Evolutionary conservation across 2,888 invertebrate genomes (phyloP), one percentile per base, ranked within the genome.

Genomic region (Eristalis tenax): DNA sequence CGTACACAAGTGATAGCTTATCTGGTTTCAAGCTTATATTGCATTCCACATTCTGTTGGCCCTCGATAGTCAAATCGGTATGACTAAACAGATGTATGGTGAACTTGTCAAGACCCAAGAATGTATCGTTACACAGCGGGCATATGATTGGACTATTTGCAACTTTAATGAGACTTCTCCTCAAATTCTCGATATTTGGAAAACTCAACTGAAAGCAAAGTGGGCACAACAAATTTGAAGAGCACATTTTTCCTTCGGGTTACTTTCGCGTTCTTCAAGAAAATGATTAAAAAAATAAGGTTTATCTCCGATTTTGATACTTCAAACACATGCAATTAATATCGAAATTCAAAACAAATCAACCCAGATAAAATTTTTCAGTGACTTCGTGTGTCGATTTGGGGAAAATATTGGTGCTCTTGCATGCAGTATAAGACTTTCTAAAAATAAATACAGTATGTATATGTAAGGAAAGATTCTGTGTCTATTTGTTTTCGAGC

Each of bases 11-110:
- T 50, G 50, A 18, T 18, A 50, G 8, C 6, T 69, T 38, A 59
- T 71, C 77, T 32, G 77, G 76, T 66, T 73, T 61, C 5, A 63
- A 61, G 4, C 61, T 28, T 4, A 13, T 38, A 26, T 38, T 11
- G 10, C 22, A 28, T 0, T 38, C 26, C 2, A 22, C 43, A 32
- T 13, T 73, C 32, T 76, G 38, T 10, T 50, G 50, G 38, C 23
- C 35, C 50, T 68, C 59, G 61, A 38, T 59, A 68, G 57, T 75
- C n/a, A 68, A n/a, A 56, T 66, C 43, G 63, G 95, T 94, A 91
- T 97, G 97, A 83, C 95, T 95, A 91, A 97, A 97, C 89, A 97
- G 94, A 92, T 97, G 97, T 90, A 97, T 96, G 0, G 97, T 97
- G 70, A 97, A 93, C 93, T 97, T 97, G 92, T 97, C 97, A 88